Conservation (phyloP, 2,797 vertebrate species). For the Hemitrygon akajei region DNA sequence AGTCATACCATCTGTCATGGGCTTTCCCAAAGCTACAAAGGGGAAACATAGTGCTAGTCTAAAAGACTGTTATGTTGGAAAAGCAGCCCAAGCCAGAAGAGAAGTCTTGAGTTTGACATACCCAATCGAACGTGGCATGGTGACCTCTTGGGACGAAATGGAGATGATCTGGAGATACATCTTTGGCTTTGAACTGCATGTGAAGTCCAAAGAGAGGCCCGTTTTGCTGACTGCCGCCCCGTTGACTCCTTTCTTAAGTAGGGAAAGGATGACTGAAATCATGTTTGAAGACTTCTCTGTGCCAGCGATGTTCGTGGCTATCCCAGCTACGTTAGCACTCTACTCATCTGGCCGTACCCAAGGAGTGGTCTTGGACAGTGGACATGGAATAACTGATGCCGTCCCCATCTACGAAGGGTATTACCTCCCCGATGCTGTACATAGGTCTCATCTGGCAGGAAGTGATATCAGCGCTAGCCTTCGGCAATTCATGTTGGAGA, state of each 20-base stretch:
- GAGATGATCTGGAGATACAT: slow-evolving; percentile 55
- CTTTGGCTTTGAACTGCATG: not conserved
- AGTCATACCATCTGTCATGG: slow-evolving; percentile 32
- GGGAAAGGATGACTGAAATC: slow-evolving; percentile 36
- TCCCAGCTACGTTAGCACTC: slow-evolving; percentile 51
- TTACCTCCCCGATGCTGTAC: slow-evolving; percentile 35
- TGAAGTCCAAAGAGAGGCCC: slow-evolving; percentile 45
- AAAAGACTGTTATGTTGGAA: not conserved
- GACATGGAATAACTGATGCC: slow-evolving; percentile 39
- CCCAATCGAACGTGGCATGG: slow-evolving; percentile 42
- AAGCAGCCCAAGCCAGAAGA: slow-evolving; percentile 39
- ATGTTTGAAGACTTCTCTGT: slow-evolving; percentile 46
- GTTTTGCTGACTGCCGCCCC: slow-evolving; percentile 38
- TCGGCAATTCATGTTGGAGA: slow-evolving; percentile 44
- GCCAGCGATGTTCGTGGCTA: slow-evolving; percentile 51
- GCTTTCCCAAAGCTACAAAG: slow-evolving; percentile 36
- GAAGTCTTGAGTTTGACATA: slow-evolving; percentile 34
- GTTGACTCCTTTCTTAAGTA: not conserved
- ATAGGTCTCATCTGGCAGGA: slow-evolving; percentile 44
- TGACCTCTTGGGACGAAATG: slow-evolving; percentile 52
- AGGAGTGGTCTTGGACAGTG: slow-evolving; percentile 50
- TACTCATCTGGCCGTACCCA: slow-evolving; percentile 50
- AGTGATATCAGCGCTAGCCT: slow-evolving; percentile 42
- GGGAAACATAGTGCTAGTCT: not conserved
- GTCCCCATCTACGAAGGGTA: slow-evolving; percentile 44